These are phyloP conservation scores for Peromyscus leucopus DNA, from an alignment of 2,113 vertebrate genomes.

Conservation along the genomic window DNA sequence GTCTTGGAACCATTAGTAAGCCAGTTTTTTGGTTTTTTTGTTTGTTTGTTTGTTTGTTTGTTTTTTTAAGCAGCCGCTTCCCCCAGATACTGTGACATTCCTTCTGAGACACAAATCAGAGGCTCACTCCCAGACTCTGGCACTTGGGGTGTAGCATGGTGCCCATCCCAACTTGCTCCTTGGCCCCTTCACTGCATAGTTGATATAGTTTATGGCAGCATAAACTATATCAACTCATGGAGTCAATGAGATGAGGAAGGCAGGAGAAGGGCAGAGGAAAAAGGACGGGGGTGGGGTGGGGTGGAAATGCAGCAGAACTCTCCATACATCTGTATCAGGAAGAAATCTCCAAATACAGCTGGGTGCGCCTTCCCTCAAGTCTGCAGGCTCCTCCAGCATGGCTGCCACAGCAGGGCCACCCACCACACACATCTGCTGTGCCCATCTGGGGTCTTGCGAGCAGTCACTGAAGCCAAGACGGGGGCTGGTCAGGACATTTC, in stretches of 20 bases:
- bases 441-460: no score
- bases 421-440: accelerated
- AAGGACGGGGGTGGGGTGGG: not conserved
- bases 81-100: not conserved
- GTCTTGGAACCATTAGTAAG: not conserved
- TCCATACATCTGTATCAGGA: not conserved
- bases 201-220: not conserved
- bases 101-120: not conserved
- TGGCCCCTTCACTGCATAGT: not conserved
- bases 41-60: no score
- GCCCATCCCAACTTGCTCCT: not conserved
- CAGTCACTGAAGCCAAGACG: no score
- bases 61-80: not conserved
- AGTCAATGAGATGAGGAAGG: not conserved
- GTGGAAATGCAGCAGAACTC: not conserved
- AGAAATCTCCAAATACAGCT: no score
- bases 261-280: not conserved
- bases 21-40: no score
- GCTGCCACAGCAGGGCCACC: accelerated
- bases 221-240: not conserved
- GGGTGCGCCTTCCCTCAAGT: not conserved
- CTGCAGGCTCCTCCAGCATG: not conserved
- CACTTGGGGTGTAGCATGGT: not conserved
- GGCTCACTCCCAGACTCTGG: not conserved
- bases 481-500: not conserved